phyloP scores from a whole-genome alignment of 2,113 vertebrate genomes.

The Pagrus major region DNA sequence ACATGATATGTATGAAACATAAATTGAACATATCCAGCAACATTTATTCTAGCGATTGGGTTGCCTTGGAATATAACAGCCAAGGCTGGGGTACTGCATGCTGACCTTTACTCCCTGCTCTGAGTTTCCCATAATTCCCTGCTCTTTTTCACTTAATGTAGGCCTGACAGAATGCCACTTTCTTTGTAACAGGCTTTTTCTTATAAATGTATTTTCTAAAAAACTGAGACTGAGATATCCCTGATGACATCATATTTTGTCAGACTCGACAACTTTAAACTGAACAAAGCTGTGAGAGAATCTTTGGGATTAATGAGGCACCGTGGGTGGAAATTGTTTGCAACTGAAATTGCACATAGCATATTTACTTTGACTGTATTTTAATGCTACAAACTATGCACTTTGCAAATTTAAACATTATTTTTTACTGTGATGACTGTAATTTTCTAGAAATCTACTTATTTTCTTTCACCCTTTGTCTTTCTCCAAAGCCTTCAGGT shows the following conservation, averaged over 20 bases:
- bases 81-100: too few relatives aligned
- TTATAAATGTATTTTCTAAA: background rate
- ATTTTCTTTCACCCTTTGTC: conserved; percentile 11
- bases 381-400: background rate
- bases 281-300: background rate
- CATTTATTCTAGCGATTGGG: too few relatives aligned
- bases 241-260: background rate
- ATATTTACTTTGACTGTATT: background rate
- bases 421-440: background rate
- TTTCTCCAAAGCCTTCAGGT: background rate
- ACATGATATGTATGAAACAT: too few relatives aligned
- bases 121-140: too few relatives aligned
- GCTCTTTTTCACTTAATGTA: background rate
- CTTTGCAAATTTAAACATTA: background rate
- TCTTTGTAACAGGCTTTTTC: background rate
- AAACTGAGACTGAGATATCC: background rate
- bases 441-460: conserved; percentile 8
- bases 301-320: background rate
- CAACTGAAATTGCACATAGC: background rate
- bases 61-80: too few relatives aligned
- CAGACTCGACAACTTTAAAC: background rate
- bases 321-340: too few relatives aligned
- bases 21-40: too few relatives aligned
- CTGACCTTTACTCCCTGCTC: too few relatives aligned
- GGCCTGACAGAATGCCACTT: background rate